Conservation (phyloP, 2,797 vertebrate genomes). For the Xenentodon cancila region DNA sequence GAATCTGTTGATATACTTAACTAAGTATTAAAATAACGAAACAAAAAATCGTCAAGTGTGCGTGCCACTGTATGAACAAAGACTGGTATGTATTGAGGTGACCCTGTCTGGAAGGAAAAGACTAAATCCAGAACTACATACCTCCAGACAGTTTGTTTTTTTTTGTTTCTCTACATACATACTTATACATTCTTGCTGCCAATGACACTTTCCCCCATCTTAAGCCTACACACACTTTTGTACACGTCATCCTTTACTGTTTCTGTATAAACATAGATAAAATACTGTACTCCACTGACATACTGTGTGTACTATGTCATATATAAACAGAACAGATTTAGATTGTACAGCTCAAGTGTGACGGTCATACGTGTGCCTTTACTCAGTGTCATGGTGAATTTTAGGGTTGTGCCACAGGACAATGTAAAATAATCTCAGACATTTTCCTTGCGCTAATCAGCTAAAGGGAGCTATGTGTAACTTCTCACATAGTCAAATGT, state of each 20-base stretch:
- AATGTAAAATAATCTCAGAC: conserved; percentile 7
- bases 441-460: conserved; percentile 5
- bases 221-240: not conserved
- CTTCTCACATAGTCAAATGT: not conserved
- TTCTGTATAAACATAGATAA: conserved; percentile 65
- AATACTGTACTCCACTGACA: conserved; percentile 34
- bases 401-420: conserved; percentile 11
- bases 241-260: conserved; percentile 41
- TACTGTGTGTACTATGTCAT: conserved; percentile 52
- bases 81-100: conserved; percentile 10
- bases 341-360: conserved; percentile 51
- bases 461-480: not conserved
- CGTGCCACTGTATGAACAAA: conserved; percentile 24
- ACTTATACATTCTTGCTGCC: conserved; percentile 23
- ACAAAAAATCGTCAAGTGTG: not conserved
- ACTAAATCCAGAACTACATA: conserved; percentile 16
- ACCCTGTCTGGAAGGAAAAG: conserved; percentile 9
- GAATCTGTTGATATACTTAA: too few relatives aligned
- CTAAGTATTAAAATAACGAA: too few relatives aligned
- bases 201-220: not conserved
- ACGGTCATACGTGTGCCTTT: conserved; percentile 1
- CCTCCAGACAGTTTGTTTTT: conserved; percentile 12
- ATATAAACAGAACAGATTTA: conserved; percentile 56
- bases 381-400: conserved; percentile 2
- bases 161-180: conserved; percentile 48